phyloP scores from a whole-genome alignment of 2,888 invertebrate species.

The Apotomis turbidana region DNA sequence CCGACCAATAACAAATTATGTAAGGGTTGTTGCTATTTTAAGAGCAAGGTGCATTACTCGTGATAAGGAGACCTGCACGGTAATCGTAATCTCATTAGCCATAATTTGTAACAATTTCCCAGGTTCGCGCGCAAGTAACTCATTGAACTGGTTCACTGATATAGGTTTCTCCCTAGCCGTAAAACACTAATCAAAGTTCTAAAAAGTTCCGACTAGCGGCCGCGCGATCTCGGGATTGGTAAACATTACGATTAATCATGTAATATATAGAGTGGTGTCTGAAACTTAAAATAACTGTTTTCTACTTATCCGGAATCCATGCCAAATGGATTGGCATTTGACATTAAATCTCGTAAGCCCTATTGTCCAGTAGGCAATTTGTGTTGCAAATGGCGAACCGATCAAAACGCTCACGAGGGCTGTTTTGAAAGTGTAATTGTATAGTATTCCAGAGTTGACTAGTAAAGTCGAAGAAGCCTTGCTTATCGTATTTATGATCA shows the following conservation, averaged over 20 bases:
- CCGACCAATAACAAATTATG: slow-evolving; percentile 75
- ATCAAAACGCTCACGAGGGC: not conserved
- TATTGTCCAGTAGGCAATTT: not conserved
- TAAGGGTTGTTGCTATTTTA: slow-evolving; percentile 80
- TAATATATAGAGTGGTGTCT: too few species aligned
- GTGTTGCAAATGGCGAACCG: not conserved
- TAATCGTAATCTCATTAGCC: not conserved
- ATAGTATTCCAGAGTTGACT: not conserved
- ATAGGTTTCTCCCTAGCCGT: too few species aligned
- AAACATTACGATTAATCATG: too few species aligned
- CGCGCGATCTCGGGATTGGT: too few species aligned
- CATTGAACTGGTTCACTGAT: slow-evolving; percentile 49
- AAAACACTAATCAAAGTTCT: too few species aligned
- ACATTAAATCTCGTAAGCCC: not conserved
- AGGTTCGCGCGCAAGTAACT: slow-evolving; percentile 40
- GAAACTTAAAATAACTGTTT: too few species aligned
- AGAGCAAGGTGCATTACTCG: slow-evolving; percentile 60
- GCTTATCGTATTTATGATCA: not conserved
- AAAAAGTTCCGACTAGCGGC: too few species aligned
- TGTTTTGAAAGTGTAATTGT: not conserved
- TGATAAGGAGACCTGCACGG: slow-evolving; percentile 53
- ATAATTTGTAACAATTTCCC: slow-evolving; percentile 50
- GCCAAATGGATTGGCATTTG: too few species aligned
- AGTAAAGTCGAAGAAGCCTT: not conserved
- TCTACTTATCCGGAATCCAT: too few species aligned